These are phyloP conservation scores for Scolopax rusticola DNA, from an alignment of 2,797 vertebrate species.

Conservation along the genomic window DNA sequence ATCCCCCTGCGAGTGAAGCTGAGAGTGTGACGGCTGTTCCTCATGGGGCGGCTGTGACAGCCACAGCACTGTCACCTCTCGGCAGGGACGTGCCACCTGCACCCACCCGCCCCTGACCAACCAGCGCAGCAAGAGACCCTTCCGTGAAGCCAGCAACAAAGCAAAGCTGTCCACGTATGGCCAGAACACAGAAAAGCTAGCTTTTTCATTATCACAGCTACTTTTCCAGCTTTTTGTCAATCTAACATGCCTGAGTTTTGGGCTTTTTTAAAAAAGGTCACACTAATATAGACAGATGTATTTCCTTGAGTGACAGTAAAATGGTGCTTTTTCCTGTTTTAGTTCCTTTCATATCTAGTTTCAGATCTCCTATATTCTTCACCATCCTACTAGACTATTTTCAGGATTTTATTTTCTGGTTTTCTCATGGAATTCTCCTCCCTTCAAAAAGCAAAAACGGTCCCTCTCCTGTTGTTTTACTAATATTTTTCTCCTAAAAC, in stretches of 20 bases:
- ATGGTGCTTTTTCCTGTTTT: background rate
- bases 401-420: background rate
- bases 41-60: fast-evolving
- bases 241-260: background rate
- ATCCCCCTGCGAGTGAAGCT: fast-evolving
- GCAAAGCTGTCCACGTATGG: background rate
- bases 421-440: background rate
- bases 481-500: background rate
- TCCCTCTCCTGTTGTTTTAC: background rate
- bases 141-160: background rate
- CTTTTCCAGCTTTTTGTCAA: background rate
- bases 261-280: background rate
- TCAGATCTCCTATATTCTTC: background rate
- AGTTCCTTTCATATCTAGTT: background rate
- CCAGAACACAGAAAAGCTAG: background rate
- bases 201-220: background rate
- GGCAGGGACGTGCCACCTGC: fast-evolving
- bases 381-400: background rate
- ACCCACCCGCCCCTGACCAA: background rate
- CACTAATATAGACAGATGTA: background rate
- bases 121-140: fast-evolving
- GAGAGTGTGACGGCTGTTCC: background rate
- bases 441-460: background rate
- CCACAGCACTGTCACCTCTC: fast-evolving
- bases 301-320: background rate